Evolutionary conservation across 2,797 vertebrate genomes (phyloP).

Genomic region (Enteromius anoplus): DNA sequence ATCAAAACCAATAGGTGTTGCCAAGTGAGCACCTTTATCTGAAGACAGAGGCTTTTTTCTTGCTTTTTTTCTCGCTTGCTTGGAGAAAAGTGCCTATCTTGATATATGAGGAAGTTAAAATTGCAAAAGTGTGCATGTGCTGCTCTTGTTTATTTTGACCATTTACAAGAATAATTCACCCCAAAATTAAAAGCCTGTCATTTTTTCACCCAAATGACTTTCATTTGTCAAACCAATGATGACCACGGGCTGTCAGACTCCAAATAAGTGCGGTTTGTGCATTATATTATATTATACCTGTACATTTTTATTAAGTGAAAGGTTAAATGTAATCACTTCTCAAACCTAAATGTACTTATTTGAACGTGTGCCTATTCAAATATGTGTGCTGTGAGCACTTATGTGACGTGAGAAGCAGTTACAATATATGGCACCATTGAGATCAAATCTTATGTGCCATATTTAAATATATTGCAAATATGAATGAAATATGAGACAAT

Average conservation of each 20-base stretch:
- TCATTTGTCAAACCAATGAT: background rate
- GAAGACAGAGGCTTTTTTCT: background rate
- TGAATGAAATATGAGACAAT: background rate
- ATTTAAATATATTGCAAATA: conserved; percentile 3
- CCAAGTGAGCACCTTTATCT: background rate
- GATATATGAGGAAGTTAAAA: background rate
- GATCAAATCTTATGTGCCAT: background rate
- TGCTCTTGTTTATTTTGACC: background rate
- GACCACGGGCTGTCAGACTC: background rate
- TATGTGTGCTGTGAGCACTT: background rate
- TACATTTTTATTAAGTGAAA: background rate
- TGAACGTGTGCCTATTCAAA: background rate
- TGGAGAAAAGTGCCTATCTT: background rate
- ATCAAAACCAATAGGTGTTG: background rate
- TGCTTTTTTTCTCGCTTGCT: background rate
- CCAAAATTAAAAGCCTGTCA: background rate
- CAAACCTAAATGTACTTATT: background rate
- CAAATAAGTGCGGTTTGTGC: background rate
- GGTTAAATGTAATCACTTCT: background rate
- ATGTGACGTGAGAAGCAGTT: background rate
- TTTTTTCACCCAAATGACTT: background rate
- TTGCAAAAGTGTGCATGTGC: background rate
- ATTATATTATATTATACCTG: background rate
- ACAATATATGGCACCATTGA: background rate
- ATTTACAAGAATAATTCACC: background rate